These are phyloP conservation scores for Saturnia pavonia DNA, from an alignment of 2,888 invertebrate genomes.

Conservation along the genomic window DNA sequence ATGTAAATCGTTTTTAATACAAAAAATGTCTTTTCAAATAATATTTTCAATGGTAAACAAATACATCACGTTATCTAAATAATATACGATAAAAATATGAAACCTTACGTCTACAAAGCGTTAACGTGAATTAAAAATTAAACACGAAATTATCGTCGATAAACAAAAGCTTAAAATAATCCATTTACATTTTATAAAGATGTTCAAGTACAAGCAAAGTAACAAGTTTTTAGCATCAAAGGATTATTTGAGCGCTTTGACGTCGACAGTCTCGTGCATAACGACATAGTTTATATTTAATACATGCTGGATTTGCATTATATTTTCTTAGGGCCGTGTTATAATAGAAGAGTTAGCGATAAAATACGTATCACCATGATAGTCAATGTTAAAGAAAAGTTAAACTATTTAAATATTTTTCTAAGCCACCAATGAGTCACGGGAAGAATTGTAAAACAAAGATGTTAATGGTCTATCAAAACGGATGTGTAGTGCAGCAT, in stretches of 20 bases:
- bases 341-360: background rate
- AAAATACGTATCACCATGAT: background rate
- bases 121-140: background rate
- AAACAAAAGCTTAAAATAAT: background rate
- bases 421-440: background rate
- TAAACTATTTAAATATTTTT: background rate
- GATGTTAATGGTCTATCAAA: no score
- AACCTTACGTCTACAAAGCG: background rate
- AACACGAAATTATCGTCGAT: background rate
- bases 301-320: conserved; percentile 18
- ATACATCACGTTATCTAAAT: background rate
- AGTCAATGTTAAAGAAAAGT: background rate
- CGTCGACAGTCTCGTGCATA: conserved; percentile 19
- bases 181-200: background rate
- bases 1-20: no score
- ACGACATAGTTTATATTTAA: conserved; percentile 23
- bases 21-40: background rate
- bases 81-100: background rate
- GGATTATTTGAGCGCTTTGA: conserved; percentile 22
- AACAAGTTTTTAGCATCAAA: conserved; percentile 19
- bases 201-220: conserved; percentile 10
- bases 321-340: conserved; percentile 7
- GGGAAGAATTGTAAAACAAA: background rate
- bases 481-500: no score
- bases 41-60: background rate